These are phyloP conservation scores for Lytechinus pictus DNA, from an alignment of 35 echinoderm and acorn worm genomes.

Conservation along the genomic window DNA sequence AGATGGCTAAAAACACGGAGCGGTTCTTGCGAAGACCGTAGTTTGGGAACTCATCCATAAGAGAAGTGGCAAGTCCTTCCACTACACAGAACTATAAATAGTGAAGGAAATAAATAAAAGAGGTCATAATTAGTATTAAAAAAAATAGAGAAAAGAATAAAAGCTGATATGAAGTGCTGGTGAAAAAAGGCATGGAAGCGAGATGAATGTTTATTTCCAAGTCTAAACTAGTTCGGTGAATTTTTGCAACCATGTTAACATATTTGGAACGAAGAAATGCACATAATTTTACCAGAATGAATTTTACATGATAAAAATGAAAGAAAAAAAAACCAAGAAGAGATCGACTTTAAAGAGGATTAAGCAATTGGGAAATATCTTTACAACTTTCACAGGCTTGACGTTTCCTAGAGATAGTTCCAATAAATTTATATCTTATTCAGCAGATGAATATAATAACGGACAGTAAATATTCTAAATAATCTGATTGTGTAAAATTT, in stretches of 20 bases:
- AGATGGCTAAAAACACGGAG: slow-evolving; percentile 56
- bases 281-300: background rate
- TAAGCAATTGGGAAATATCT: too few species aligned
- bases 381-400: too few species aligned
- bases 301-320: background rate
- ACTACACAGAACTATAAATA: slow-evolving; percentile 92
- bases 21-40: slow-evolving; percentile 75
- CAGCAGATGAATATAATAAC: too few species aligned
- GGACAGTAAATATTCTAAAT: too few species aligned
- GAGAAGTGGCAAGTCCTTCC: slow-evolving; percentile 86
- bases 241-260: background rate
- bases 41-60: slow-evolving; percentile 87
- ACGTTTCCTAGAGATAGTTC: background rate
- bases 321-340: too few species aligned
- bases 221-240: background rate
- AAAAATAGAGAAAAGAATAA: background rate
- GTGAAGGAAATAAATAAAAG: background rate
- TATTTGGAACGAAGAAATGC: background rate
- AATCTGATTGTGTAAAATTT: too few species aligned
- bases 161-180: too few species aligned
- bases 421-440: background rate
- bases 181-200: background rate
- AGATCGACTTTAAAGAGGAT: too few species aligned
- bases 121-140: background rate
- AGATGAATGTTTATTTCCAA: background rate